Evolutionary conservation across 2,113 vertebrate species (phyloP).

Genomic region (Gulo gulo): DNA sequence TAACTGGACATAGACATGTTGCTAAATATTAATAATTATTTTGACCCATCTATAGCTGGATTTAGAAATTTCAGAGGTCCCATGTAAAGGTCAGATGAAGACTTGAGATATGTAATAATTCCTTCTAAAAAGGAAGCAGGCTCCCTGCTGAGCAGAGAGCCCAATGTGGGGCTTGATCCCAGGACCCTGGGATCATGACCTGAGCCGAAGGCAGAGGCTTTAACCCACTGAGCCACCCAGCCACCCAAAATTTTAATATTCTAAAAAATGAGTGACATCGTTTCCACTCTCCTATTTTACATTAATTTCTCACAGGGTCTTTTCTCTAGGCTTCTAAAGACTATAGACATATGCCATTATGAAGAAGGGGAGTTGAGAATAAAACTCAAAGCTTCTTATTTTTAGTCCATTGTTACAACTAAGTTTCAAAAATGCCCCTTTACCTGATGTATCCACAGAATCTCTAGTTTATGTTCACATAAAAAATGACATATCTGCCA

Average conservation of each 20-base stretch:
- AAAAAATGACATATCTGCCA: slow-evolving; percentile 15
- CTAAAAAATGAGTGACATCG: neutral
- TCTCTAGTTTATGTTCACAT: neutral
- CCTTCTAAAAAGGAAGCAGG: neutral
- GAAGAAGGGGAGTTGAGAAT: neutral
- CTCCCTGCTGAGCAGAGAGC: no score
- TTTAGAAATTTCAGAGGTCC: neutral
- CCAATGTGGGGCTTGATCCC: no score
- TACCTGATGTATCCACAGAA: neutral
- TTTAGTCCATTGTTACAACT: neutral
- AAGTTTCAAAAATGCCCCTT: neutral
- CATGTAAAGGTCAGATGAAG: slow-evolving; percentile 36
- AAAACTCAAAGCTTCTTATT: neutral
- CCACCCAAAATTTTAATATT: neutral
- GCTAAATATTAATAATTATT: neutral
- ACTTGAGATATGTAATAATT: neutral
- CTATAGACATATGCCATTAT: neutral
- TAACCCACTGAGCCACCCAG: no score
- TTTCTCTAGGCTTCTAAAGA: neutral
- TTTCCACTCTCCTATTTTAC: neutral
- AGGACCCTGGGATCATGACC: no score
- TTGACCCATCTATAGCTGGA: neutral
- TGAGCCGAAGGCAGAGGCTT: no score
- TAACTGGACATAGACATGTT: neutral
- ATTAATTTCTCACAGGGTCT: neutral